A percentile compares a stretch with the other conserved stretches of the same genome.
Evolutionary conservation across 2,888 invertebrate genomes (phyloP).

Genomic region (Nomada lathburiana): DNA sequence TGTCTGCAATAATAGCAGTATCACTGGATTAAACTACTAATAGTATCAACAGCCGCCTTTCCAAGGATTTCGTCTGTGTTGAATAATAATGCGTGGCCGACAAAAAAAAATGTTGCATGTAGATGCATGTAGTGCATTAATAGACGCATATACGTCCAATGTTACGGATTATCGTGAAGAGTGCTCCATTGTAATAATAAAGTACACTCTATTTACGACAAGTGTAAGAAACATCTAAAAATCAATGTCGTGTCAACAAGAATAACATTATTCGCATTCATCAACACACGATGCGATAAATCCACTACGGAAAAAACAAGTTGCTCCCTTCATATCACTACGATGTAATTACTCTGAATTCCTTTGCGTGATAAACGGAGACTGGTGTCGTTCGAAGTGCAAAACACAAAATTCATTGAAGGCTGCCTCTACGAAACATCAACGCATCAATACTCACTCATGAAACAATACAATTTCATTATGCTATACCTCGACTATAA

Average conservation of each 20-base stretch:
- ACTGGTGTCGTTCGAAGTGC: not conserved
- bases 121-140: too few relatives aligned
- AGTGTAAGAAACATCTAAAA: not conserved
- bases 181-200: too few relatives aligned
- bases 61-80: too few relatives aligned
- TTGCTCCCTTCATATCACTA: not conserved
- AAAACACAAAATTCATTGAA: not conserved
- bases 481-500: not conserved
- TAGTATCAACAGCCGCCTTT: too few relatives aligned
- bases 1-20: too few relatives aligned
- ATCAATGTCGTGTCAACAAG: not conserved
- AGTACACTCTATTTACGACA: not conserved
- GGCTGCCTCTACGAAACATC: not conserved
- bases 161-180: too few relatives aligned
- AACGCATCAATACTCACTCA: not conserved
- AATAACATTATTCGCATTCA: not conserved
- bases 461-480: not conserved
- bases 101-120: too few relatives aligned
- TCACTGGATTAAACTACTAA: too few relatives aligned
- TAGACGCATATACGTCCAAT: too few relatives aligned
- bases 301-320: conserved; percentile 10
- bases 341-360: not conserved
- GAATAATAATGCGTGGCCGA: too few relatives aligned
- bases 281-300: not conserved
- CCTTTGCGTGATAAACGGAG: not conserved